Percentiles rank a stretch among this genome's conserved stretches.
phyloP scores from a whole-genome alignment of 2,113 vertebrate genomes.

The Albula goreensis region DNA sequence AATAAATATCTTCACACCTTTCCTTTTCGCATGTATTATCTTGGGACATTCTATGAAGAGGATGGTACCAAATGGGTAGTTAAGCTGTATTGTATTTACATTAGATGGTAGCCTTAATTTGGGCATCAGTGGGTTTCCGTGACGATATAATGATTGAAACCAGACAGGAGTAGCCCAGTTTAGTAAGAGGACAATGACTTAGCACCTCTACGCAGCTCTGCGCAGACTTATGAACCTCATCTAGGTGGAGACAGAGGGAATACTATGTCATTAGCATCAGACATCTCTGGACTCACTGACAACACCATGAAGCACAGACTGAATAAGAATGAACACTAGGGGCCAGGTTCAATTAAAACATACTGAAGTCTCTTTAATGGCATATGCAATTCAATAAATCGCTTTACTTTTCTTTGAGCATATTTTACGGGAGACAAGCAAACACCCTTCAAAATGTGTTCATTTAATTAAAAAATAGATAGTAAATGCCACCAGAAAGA shows the following conservation, averaged over 20 bases:
- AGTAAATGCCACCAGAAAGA: conserved; percentile 23
- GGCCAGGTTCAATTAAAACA: too few species aligned
- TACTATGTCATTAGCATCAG: conserved; percentile 18
- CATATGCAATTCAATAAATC: too few species aligned
- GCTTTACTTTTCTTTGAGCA: too few species aligned
- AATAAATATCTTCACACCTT: conserved; percentile 46
- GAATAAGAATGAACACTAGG: too few species aligned
- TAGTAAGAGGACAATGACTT: too few species aligned
- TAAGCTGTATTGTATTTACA: conserved; percentile 66
- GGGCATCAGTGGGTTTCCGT: conserved; percentile 27
- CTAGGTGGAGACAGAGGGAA: background rate
- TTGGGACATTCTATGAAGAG: conserved; percentile 59
- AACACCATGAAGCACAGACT: conserved; percentile 45
- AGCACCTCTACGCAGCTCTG: background rate
- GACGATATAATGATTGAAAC: too few species aligned
- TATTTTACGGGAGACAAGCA: too few species aligned
- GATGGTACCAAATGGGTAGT: conserved; percentile 62
- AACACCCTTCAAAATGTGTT: too few species aligned
- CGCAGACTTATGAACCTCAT: background rate
- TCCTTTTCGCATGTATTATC: conserved; percentile 32
- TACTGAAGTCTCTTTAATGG: too few species aligned
- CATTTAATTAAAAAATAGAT: too few species aligned
- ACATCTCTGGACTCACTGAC: conserved; percentile 29
- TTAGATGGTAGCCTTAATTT: conserved; percentile 48
- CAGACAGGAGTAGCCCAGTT: too few species aligned